A percentile compares a stretch with the other conserved stretches of the same genome.
Evolutionary conservation across 2,113 vertebrate species (phyloP).

Genomic region (Vidua macroura): DNA sequence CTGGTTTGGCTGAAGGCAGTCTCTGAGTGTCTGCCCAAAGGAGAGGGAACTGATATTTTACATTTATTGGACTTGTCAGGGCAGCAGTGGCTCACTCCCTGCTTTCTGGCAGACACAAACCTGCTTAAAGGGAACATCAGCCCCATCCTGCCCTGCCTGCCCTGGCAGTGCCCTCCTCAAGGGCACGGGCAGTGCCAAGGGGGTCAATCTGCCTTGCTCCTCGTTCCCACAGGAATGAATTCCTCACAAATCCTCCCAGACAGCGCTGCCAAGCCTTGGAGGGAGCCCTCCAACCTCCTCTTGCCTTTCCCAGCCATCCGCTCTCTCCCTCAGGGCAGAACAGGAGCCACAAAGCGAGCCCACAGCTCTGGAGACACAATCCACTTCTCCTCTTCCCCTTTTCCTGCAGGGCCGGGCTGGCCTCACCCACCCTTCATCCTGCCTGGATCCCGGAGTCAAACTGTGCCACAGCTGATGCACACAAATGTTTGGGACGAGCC

Average conservation of each 20-base stretch:
- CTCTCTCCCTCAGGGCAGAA: neutral
- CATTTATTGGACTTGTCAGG: neutral
- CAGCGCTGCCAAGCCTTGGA: neutral
- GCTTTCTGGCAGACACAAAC: neutral
- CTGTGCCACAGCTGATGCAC: neutral
- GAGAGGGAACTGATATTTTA: neutral
- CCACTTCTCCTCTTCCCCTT: too few species aligned
- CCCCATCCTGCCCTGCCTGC: neutral
- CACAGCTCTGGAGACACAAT: neutral
- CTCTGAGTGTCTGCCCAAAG: neutral
- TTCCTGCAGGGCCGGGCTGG: neutral
- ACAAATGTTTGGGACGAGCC: neutral
- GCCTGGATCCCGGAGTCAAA: neutral
- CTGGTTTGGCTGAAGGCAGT: neutral
- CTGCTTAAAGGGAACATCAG: rapidly evolving
- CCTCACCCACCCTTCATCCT: neutral
- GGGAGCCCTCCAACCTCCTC: neutral
- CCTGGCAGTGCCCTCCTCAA: neutral
- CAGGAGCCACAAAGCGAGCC: neutral
- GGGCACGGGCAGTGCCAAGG: rapidly evolving
- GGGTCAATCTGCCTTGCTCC: neutral
- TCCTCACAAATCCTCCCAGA: neutral
- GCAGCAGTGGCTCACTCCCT: neutral
- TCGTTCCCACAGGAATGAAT: rapidly evolving
- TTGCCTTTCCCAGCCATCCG: neutral